Evolutionary conservation across 2,797 vertebrate genomes (phyloP).

Genomic region (Acrossocheilus fasciatus): DNA sequence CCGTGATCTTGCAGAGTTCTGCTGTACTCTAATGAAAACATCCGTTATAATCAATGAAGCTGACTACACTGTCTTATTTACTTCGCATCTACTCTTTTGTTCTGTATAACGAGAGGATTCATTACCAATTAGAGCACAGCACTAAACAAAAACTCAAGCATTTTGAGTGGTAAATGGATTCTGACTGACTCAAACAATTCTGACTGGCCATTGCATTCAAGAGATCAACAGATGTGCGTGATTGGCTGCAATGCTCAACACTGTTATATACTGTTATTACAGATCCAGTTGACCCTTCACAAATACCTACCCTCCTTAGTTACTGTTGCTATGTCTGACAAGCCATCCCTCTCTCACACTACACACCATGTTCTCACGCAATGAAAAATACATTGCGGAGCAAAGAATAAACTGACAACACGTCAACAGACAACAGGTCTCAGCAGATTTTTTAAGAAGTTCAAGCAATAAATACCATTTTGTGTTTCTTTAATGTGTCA

Average conservation of each 20-base stretch:
- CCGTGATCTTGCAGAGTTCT: neutral
- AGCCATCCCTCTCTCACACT: too few species aligned
- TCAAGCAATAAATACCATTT: too few species aligned
- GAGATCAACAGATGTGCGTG: neutral
- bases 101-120: neutral
- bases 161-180: neutral
- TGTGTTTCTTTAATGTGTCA: too few species aligned
- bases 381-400: too few species aligned
- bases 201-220: neutral
- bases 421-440: too few species aligned
- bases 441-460: too few species aligned
- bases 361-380: too few species aligned
- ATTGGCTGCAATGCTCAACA: neutral
- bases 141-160: neutral
- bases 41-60: neutral
- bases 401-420: too few species aligned
- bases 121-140: neutral
- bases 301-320: too few species aligned
- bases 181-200: neutral
- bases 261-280: neutral
- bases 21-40: neutral
- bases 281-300: too few species aligned
- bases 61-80: neutral
- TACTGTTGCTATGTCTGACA: too few species aligned
- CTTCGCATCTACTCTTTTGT: neutral